Evolutionary conservation across 2,888 invertebrate genomes (phyloP), one percentile per base, ranked within the genome.

Genomic region (Slavum lentiscoides): DNA sequence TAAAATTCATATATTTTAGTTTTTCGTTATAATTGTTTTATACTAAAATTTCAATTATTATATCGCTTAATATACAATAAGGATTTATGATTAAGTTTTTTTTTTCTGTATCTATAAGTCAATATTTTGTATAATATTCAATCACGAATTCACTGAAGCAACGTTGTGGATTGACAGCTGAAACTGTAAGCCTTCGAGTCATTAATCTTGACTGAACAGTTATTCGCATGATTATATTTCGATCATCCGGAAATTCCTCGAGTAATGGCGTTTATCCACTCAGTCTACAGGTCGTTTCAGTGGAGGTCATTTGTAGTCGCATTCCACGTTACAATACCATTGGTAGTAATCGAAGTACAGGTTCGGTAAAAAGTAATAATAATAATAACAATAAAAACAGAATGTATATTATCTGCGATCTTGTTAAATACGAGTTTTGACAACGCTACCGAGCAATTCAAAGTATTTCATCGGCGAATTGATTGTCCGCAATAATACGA

Each of bases 171-270:
- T 7, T 30, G 49, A 21, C 49, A 8, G 8, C 64, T 19, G n/a
- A 62, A 19, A 55, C 64, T 30, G 30, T 55, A 64, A 74, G 64
- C 64, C 53, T 23, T 66, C 55, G 58, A 66, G 67, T 39, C 68
- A 76, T 76, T 76, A 30, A 68, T 76, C 59, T 68, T 17, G 8
- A n/a, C 59, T 55, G 59, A 49, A 68, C 59, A 68, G 68, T 59
- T 59, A 76, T 68, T 58, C 15, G 11, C 55, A 66, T 61, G 68
- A 61, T 75, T 67, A 75, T 61, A 76, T 68, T 76, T 76, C 21
- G 67, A 69, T 77, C 37, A 30, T 70, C 77, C n/a, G 62, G 2
- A 61, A 70, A 62, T 69, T 62, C 53, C 15, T 62, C 7, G 53
- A 37, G 37, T 55, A 62, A 3, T 70, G 53, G 62, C 21, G 61